Evolutionary conservation across 2,113 vertebrate species (phyloP).

Genomic region (Sitta europaea): DNA sequence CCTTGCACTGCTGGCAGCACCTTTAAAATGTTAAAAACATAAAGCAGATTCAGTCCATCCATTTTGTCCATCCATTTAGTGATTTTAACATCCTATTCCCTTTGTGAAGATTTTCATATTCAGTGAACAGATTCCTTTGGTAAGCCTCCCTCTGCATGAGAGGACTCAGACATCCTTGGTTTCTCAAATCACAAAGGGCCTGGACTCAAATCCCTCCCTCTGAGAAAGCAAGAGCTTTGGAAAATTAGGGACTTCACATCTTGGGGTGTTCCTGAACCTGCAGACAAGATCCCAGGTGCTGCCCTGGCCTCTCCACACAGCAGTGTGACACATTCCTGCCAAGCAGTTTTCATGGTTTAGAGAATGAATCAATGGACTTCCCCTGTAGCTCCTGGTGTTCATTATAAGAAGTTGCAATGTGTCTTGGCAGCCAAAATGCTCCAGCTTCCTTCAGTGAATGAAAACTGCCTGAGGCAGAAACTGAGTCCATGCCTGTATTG

Average conservation of each 20-base stretch:
- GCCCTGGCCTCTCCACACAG: not conserved
- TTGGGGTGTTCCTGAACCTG: fast-evolving
- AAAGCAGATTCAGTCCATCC: not conserved
- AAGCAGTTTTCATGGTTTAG: not conserved
- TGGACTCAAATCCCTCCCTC: not conserved
- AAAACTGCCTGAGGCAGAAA: not conserved
- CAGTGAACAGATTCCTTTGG: not conserved
- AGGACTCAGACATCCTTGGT: not conserved
- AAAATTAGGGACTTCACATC: not conserved
- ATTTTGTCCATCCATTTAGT: not conserved
- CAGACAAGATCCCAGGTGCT: not conserved
- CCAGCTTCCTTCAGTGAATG: not conserved
- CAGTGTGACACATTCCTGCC: not conserved
- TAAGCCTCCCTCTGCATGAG: fast-evolving
- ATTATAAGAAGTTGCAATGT: not conserved
- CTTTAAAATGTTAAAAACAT: not conserved
- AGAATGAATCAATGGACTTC: conserved; percentile 15
- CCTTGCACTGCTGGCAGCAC: not conserved
- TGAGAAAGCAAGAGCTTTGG: not conserved
- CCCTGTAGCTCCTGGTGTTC: not conserved
- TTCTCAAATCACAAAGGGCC: not conserved
- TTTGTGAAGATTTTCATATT: not conserved
- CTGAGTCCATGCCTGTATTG: not conserved
- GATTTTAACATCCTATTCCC: not conserved
- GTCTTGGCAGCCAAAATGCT: not conserved